phyloP scores from a whole-genome alignment of 2,888 invertebrate genomes.

The Julus scanicus region DNA sequence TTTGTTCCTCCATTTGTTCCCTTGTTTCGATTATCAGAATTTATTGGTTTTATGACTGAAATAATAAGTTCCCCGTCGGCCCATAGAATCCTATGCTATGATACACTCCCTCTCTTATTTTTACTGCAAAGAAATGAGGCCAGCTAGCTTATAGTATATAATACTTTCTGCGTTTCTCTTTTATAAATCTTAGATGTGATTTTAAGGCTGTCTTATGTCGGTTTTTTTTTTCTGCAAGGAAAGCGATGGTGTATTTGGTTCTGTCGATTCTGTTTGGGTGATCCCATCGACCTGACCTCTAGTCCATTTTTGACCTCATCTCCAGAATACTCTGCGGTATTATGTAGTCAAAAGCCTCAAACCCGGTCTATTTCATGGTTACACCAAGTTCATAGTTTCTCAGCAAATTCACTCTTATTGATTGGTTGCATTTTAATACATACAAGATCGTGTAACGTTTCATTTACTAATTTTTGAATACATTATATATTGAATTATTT shows the following conservation, averaged over 20 bases:
- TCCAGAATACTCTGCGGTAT: not conserved
- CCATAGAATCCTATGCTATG: not conserved
- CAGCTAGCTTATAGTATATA: slow-evolving; percentile 38
- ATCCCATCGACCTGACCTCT: slow-evolving; percentile 37
- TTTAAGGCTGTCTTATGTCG: slow-evolving; percentile 40
- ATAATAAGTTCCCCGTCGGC: slow-evolving; percentile 41
- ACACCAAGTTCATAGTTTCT: not conserved
- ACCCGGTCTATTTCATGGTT: not conserved
- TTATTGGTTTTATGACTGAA: slow-evolving; percentile 47
- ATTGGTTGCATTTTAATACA: not conserved
- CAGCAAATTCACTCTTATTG: not conserved
- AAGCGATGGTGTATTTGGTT: not conserved
- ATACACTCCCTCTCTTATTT: slow-evolving; percentile 21
- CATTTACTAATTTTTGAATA: not conserved
- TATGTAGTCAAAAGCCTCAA: slow-evolving; percentile 14
- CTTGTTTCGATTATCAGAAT: slow-evolving; percentile 47
- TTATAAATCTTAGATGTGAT: slow-evolving; percentile 45
- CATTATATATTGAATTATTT: no score
- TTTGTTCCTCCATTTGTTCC: slow-evolving; percentile 47
- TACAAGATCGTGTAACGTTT: no score
- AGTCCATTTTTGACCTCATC: slow-evolving; percentile 45
- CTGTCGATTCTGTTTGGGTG: slow-evolving; percentile 45
- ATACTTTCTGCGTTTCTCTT: slow-evolving; percentile 40
- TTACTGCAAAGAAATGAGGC: slow-evolving; percentile 40
- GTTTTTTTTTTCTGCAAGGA: not conserved